A percentile compares a stretch with the other conserved stretches of the same genome.
phyloP scores from a whole-genome alignment of 1,140 invertebrate species.

The Helicoverpa armigera region DNA sequence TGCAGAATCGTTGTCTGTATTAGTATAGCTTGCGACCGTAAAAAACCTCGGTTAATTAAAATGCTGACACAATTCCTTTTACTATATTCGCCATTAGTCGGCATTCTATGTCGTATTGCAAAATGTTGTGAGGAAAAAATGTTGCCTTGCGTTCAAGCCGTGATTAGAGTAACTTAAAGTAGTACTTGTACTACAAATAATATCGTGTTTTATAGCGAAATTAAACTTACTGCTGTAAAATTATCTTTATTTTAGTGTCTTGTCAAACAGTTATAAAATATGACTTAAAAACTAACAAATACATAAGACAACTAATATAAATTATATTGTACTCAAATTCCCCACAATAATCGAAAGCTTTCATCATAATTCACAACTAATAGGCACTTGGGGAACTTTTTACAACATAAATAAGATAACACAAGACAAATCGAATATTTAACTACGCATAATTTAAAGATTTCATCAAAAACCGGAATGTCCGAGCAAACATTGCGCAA shows the following conservation, averaged over 20 bases:
- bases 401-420: too few relatives aligned
- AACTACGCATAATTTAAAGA: not conserved
- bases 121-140: slow-evolving; percentile 39
- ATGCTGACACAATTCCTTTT: slow-evolving; percentile 47
- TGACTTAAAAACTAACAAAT: too few relatives aligned
- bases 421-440: too few relatives aligned
- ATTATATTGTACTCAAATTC: too few relatives aligned
- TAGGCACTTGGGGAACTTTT: too few relatives aligned
- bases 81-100: slow-evolving; percentile 32
- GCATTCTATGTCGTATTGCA: slow-evolving; percentile 41
- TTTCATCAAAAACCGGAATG: not conserved
- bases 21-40: slow-evolving; percentile 21
- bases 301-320: too few relatives aligned
- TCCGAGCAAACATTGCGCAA: not conserved
- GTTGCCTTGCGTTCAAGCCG: slow-evolving; percentile 17
- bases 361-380: too few relatives aligned
- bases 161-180: not conserved
- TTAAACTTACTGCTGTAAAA: too few relatives aligned
- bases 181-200: not conserved
- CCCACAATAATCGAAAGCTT: too few relatives aligned
- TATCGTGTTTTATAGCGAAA: not conserved
- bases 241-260: too few relatives aligned
- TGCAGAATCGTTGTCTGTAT: slow-evolving; percentile 17
- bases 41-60: slow-evolving; percentile 48
- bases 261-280: too few relatives aligned